A percentile compares a stretch with the other conserved stretches of the same genome.
Evolutionary conservation across 2,113 vertebrate species (phyloP).

Genomic region (Lepisosteus osseus): DNA sequence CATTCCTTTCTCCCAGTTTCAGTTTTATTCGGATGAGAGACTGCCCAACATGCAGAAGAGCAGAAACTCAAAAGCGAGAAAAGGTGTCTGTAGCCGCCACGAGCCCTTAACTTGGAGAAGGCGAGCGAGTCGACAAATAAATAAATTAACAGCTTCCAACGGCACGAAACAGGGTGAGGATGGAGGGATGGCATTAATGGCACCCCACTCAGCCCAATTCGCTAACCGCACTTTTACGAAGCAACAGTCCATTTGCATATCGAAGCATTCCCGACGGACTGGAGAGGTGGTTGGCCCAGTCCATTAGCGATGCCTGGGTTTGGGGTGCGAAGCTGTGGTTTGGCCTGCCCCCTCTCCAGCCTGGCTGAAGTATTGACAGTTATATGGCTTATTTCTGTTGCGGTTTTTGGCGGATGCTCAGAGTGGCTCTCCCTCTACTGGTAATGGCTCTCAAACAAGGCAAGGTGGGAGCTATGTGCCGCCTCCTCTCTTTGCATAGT

Average conservation of each 20-base stretch:
- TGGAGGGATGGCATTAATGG: constrained; percentile 33
- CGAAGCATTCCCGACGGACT: constrained; percentile 48
- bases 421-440: background rate
- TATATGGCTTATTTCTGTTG: constrained; percentile 75
- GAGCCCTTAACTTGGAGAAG: background rate
- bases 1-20: constrained; percentile 20
- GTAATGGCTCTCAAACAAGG: constrained; percentile 59
- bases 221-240: constrained; percentile 57
- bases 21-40: background rate
- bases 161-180: constrained; percentile 44
- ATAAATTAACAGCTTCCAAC: constrained; percentile 59
- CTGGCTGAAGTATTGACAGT: constrained; percentile 65
- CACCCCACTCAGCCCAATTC: constrained; percentile 34
- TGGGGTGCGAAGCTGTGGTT: constrained; percentile 63
- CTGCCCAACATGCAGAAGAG: background rate
- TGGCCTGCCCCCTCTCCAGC: constrained; percentile 41
- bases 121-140: constrained; percentile 51
- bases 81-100: constrained; percentile 24
- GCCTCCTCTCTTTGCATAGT: constrained; percentile 29
- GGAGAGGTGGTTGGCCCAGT: constrained; percentile 10
- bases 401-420: constrained; percentile 53
- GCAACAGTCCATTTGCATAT: constrained; percentile 44
- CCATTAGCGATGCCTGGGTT: constrained; percentile 45
- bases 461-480: constrained; percentile 54
- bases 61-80: background rate